Conservation (phyloP, 64 coral and sea anemone species). For the Pocillopora verrucosa region DNA sequence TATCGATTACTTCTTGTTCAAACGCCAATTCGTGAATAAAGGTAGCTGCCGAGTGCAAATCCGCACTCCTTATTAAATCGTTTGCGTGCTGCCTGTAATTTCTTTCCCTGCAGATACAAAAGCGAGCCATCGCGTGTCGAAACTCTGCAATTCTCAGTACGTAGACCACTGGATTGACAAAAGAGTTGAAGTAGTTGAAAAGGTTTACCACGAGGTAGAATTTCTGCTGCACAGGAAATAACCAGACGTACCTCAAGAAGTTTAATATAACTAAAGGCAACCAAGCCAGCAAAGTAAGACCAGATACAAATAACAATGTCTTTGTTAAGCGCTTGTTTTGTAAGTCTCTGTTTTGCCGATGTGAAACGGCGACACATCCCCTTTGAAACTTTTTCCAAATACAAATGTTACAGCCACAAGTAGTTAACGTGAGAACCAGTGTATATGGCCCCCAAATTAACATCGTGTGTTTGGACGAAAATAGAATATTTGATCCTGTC, state of each 20-base stretch:
- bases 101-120: background rate
- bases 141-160: background rate
- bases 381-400: conserved; percentile 6
- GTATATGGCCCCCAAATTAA: background rate
- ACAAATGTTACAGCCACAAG: background rate
- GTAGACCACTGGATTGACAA: conserved; percentile 1
- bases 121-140: background rate
- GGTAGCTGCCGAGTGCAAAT: background rate
- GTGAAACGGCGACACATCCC: background rate
- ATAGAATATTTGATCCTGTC: background rate
- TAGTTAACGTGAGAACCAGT: background rate
- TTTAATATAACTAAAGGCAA: background rate
- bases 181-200: background rate
- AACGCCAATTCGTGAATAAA: background rate
- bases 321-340: background rate
- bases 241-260: background rate
- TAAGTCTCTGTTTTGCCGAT: background rate
- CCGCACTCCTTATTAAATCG: background rate
- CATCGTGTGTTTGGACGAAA: background rate
- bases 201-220: background rate
- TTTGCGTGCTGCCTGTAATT: too few relatives aligned
- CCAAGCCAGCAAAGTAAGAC: background rate
- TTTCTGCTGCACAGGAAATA: background rate
- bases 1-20: too few relatives aligned
- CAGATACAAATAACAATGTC: background rate